Evolutionary conservation across 2,113 vertebrate genomes (phyloP).

Genomic region (Bettongia penicillata): DNA sequence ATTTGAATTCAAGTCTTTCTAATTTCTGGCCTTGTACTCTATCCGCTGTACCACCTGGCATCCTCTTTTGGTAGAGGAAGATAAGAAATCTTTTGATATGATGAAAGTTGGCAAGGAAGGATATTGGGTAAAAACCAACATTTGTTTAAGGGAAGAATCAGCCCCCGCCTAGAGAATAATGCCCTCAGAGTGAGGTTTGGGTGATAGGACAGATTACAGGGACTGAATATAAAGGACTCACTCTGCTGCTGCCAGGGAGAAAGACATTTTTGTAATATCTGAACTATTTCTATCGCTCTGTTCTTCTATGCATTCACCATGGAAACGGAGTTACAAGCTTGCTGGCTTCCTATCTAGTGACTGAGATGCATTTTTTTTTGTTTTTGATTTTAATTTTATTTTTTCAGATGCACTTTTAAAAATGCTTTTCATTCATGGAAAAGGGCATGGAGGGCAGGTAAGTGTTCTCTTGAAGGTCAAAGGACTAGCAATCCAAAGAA

Average conservation of each 20-base stretch:
- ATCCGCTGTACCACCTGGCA: background rate
- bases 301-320: conserved; percentile 64
- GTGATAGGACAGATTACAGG: conserved; percentile 67
- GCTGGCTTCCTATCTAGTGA: conserved; percentile 68
- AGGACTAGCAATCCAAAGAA: conserved; percentile 44
- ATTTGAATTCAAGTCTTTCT: background rate
- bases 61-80: background rate
- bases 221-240: conserved; percentile 68
- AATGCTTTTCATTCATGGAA: background rate
- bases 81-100: background rate
- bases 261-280: conserved; percentile 78
- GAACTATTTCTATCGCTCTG: conserved; percentile 71
- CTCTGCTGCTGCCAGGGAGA: conserved; percentile 66
- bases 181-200: conserved; percentile 60
- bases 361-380: conserved; percentile 24
- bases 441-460: conserved; percentile 68
- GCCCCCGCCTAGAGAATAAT: conserved; percentile 56
- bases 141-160: conserved; percentile 69
- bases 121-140: conserved; percentile 70
- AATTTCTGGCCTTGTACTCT: background rate
- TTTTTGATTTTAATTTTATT: background rate
- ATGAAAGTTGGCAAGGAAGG: conserved; percentile 27
- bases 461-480: conserved; percentile 61
- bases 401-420: conserved; percentile 17
- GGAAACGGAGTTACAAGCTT: conserved; percentile 70